Percentiles rank a stretch among this genome's conserved stretches.
phyloP scores from a whole-genome alignment of 2,113 vertebrate genomes.

The Terrapene triunguis region DNA sequence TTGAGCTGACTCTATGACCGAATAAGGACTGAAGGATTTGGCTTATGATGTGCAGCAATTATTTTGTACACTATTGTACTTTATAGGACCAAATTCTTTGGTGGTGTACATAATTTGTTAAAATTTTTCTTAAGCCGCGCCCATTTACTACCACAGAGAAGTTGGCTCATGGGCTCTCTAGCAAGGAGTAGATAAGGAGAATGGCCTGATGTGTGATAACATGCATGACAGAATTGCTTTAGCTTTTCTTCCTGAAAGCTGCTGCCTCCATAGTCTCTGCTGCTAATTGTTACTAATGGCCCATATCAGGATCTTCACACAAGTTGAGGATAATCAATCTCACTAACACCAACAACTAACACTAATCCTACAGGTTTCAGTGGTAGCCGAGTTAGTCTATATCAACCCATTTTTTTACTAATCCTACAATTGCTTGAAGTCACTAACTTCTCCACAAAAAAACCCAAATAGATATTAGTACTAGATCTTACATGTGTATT shows the following conservation, averaged over 20 bases:
- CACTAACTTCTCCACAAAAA: background rate
- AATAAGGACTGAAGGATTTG: background rate
- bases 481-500: background rate
- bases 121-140: background rate
- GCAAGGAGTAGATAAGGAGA: background rate
- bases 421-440: background rate
- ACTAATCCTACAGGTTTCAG: background rate
- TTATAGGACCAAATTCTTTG: background rate
- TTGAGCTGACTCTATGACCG: background rate
- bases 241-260: background rate
- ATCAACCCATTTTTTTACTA: background rate
- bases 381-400: too few species aligned
- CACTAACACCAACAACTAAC: background rate
- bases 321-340: background rate
- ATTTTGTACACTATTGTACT: background rate
- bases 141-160: background rate
- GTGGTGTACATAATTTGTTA: background rate
- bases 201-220: background rate
- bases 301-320: background rate
- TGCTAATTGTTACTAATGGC: background rate
- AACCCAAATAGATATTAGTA: background rate
- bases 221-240: background rate
- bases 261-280: background rate
- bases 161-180: background rate
- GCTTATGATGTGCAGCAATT: background rate